Evolutionary conservation across 2,113 vertebrate species (phyloP), one percentile per base, ranked within the genome.

Genomic region (Lophochroa leadbeateri): DNA sequence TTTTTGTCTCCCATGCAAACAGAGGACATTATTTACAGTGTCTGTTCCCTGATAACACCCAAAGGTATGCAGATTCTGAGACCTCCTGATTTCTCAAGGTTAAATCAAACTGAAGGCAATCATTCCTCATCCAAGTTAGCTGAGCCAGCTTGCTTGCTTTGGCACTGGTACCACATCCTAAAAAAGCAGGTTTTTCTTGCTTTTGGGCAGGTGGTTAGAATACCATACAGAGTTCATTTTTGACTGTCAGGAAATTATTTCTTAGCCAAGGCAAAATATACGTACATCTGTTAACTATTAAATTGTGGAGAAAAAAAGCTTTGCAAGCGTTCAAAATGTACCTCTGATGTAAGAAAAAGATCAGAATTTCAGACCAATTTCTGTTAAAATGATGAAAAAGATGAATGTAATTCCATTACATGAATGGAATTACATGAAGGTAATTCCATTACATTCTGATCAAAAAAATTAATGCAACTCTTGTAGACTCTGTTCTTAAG

Each of bases 241-340:
- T 98, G 94, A 97, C 93, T 98, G 92, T 97, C 97, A 96, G 89
- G 96, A 96, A 97, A 97, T 97, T 97, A 98, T 98, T 97, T 97
- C 93, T 92, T 92, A 98, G 94, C 95, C 95, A 86, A 95, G 90
- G 90, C 93, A 81, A 97, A 83, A 84, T 95, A 90, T 97, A 97
- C 92, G 82, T 96, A 96, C 97, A 95, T 97, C 94, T 97, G 96
- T 97, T 98, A 98, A 97, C 95, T 97, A 97, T 97, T 98, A 97
- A 97, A 97, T 96, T 90, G 84, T 94, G 82, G n/a, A 95, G 92
- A 85, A 97, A 68, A 53, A 69, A 92, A 90, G 81, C 41, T 74
- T 92, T 92, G 55, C 29, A 72, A 55, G 91, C n/a, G 43, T 94
- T 91, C 69, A 85, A 71, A 92, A 96, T 90, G 49, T 84, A 92